phyloP scores from a whole-genome alignment of 2,113 vertebrate genomes.

The Callospermophilus lateralis region DNA sequence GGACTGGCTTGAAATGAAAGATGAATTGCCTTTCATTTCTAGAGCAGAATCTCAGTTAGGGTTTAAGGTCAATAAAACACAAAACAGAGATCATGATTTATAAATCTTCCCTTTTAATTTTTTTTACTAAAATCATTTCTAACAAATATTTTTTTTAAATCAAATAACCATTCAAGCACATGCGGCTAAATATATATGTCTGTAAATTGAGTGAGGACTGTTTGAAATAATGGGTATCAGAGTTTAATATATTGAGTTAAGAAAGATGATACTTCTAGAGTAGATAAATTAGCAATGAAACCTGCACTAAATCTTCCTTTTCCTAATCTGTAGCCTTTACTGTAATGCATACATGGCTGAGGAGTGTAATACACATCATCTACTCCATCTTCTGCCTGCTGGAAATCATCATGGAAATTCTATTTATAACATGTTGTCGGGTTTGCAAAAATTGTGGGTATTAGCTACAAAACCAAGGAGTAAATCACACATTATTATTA shows the following conservation, averaged over 20 bases:
- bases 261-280: neutral
- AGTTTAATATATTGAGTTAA: neutral
- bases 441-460: neutral
- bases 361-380: neutral
- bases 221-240: neutral
- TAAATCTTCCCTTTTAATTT: neutral
- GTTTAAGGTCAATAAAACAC: slow-evolving; percentile 45
- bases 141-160: too few species aligned
- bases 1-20: slow-evolving; percentile 61
- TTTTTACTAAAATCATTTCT: neutral
- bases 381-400: neutral
- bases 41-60: neutral
- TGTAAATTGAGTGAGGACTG: neutral
- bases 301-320: neutral
- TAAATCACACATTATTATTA: neutral
- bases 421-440: neutral
- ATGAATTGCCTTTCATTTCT: slow-evolving; percentile 67
- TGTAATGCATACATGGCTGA: neutral
- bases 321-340: neutral
- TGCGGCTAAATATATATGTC: neutral
- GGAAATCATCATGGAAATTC: neutral
- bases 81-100: neutral
- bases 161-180: neutral
- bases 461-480: neutral
- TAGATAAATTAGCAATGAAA: neutral